Base-by-base conservation (phyloP, 2,888 invertebrate genomes). In the Pyrocoelia pectoralis region DNA sequence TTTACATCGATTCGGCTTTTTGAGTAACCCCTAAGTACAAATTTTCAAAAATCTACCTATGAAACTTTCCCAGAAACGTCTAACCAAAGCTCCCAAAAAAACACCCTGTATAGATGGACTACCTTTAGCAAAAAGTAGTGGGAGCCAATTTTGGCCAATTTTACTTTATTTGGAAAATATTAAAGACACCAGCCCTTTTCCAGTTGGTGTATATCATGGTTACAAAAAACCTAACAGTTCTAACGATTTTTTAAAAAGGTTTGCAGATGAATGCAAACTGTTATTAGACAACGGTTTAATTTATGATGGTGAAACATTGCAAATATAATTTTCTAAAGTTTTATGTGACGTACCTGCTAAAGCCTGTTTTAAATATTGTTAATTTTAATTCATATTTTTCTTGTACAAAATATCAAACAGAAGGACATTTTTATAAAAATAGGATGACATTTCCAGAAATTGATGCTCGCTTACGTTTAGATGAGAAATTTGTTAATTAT, bases 251-350 rank as follows among this genome's bases (percentile, higher is more conserved):
- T 43, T 43, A 13, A 43, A 43, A 15, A 14, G 12, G 3, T 13
- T 43, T 43, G 41, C 15, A 14, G 12, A 43, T 43, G 13, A 43
- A 43, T 13, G n/a, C n/a, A n/a, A n/a, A n/a, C n/a, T n/a, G n/a
- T n/a, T n/a, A n/a, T n/a, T n/a, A n/a, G n/a, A n/a, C n/a, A n/a
- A n/a, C n/a, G n/a, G n/a, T n/a, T n/a, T n/a, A n/a, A n/a, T n/a
- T n/a, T n/a, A n/a, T n/a, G n/a, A n/a, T n/a, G n/a, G n/a, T n/a
- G n/a, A n/a, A n/a, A n/a, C n/a, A n/a, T n/a, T n/a, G n/a, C n/a
- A n/a, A n/a, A n/a, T n/a, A n/a, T n/a, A n/a, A n/a, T 43, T 43
- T 43, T 43, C 41, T 14, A 43, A 43, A 43, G 13, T 43, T 43
- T 14, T 43, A 43, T 43, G 41, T 43, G 41, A 13, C 15, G 41